A percentile compares a stretch with the other conserved stretches of the same genome.
phyloP scores from a whole-genome alignment of 2,113 vertebrate genomes.

The Capricornis sumatraensis region DNA sequence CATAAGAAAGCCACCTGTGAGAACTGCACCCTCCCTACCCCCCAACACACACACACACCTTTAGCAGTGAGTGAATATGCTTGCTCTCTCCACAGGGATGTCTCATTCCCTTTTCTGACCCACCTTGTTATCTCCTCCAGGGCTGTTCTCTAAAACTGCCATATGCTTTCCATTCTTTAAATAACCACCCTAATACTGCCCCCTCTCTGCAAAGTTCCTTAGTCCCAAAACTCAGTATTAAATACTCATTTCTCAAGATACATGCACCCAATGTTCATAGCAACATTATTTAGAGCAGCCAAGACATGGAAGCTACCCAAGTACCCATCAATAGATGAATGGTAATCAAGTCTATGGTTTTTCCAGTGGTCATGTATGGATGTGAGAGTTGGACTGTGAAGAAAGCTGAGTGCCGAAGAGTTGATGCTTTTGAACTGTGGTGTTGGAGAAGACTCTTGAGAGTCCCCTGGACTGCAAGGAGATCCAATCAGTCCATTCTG shows the following conservation, averaged over 20 bases:
- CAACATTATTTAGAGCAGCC: neutral
- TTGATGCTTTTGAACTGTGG: no score
- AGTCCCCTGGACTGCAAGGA: no score
- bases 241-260: neutral
- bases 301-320: neutral
- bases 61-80: neutral
- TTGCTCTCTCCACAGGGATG: neutral
- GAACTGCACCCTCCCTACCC: neutral
- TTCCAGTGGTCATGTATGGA: no score
- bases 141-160: neutral
- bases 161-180: neutral
- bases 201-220: neutral
- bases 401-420: accelerated
- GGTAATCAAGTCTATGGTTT: neutral
- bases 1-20: neutral
- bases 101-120: neutral
- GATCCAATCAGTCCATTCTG: no score
- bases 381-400: no score
- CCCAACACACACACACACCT: neutral
- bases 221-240: neutral
- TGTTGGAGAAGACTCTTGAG: no score
- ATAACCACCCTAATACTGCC: neutral
- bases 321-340: neutral
- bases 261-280: neutral
- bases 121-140: neutral